Base-by-base conservation (phyloP, 2,113 vertebrate genomes). In the Hirundichthys speculiger region DNA sequence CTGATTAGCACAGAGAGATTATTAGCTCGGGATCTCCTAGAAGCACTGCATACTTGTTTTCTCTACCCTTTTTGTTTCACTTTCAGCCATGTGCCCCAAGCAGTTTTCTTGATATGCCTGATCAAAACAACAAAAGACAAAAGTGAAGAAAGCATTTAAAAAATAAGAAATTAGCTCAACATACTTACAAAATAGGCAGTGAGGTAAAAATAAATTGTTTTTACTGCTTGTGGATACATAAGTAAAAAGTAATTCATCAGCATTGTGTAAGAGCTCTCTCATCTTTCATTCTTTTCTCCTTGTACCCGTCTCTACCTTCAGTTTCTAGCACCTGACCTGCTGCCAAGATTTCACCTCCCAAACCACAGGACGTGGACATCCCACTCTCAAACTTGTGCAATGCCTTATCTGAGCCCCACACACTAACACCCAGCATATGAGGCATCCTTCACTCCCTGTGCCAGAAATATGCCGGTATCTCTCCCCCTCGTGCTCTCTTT, bases 361-460 rank as follows among this genome's bases (percentile, higher is more conserved):
- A 96, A 94, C 89, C 77, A 42, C 88, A 86, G 92, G 93, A 98
- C 93, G 94, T 94, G 93, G 86, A 94, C 92, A 95, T 94, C 93
- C 94, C 92, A 89, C 91, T 85, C 92, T 91, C 77, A 94, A 97
- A 97, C 94, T 97, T 98, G 92, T 91, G 91, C 92, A 90, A 81
- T 70, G 86, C 85, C 93, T 95, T 99, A 96, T 98, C 96, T 96
- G 92, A 92, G 93, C 89, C 84, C 79, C 92, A 92, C 95, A 96
- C 94, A 87, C 93, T 93, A 94, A 94, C 95, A 96, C 92, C 89
- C 93, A 93, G 87, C 95, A 95, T 96, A 93, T 92, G 93, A 96
- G 94, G 92, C 91, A 93, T 94, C 93, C 90, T 91, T 90, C 93
- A 51, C 91, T 88, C 92, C 85, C 90, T 84, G 90, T 52, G 86